A percentile compares a stretch with the other conserved stretches of the same genome.
These are phyloP conservation scores for Neotoma lepida DNA, from an alignment of 2,113 vertebrate genomes.

Conservation along the genomic window DNA sequence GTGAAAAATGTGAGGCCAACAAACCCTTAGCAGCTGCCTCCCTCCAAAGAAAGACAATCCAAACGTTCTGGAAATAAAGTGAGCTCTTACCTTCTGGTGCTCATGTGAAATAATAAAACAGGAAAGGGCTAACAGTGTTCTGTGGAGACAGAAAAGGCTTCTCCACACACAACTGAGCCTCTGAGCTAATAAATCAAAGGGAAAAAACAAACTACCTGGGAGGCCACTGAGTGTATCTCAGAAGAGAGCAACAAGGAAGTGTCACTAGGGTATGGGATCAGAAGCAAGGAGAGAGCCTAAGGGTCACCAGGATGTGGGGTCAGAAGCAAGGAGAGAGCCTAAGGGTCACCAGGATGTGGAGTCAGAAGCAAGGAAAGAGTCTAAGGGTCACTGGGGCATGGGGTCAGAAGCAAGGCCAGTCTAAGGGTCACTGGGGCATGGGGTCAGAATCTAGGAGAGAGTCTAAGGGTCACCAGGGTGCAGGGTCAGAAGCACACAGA, in stretches of 20 bases:
- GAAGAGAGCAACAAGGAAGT: slow-evolving; percentile 21
- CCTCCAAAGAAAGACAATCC: background rate
- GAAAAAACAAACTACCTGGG: slow-evolving; percentile 20
- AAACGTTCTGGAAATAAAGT: background rate
- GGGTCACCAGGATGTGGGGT: no score
- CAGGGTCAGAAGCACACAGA: slow-evolving; percentile 6
- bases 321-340: no score
- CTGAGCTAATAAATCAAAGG: slow-evolving; percentile 58
- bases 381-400: background rate
- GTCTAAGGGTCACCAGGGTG: background rate
- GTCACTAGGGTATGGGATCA: background rate
- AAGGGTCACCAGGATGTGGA: background rate
- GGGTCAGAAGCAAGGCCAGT: background rate
- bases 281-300: background rate
- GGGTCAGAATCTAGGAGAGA: no score
- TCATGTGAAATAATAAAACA: slow-evolving; percentile 34
- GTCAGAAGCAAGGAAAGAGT: background rate
- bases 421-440: no score
- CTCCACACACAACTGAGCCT: slow-evolving; percentile 20
- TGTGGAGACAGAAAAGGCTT: background rate
- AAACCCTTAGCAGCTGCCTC: background rate
- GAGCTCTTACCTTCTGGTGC: slow-evolving; percentile 17
- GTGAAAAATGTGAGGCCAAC: background rate
- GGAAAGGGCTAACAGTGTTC: background rate
- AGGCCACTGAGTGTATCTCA: slow-evolving; percentile 8